A percentile compares a stretch with the other conserved stretches of the same genome.
phyloP scores from a whole-genome alignment of 2,113 vertebrate species.

The Illadopsis cleaveri region DNA sequence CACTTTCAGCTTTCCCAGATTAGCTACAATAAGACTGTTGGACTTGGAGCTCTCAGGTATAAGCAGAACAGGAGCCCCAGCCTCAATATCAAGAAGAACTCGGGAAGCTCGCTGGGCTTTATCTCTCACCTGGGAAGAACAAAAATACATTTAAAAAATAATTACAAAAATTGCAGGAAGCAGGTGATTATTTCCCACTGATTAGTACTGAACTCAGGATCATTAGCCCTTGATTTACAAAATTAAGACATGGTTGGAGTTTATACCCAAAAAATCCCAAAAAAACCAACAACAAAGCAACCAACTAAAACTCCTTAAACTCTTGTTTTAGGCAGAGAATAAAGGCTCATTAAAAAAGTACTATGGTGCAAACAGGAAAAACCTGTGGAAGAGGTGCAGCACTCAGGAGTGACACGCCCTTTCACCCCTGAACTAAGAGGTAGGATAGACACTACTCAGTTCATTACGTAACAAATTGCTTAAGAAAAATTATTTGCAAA shows the following conservation, averaged over 20 bases:
- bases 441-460: background rate
- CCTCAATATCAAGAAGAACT: slow-evolving; percentile 91
- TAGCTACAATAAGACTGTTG: slow-evolving; percentile 89
- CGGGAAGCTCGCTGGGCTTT: slow-evolving; percentile 88
- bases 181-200: background rate
- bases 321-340: background rate
- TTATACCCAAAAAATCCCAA: background rate
- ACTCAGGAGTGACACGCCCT: background rate
- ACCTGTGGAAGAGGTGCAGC: background rate
- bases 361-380: background rate
- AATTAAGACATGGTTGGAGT: background rate
- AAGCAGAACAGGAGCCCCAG: slow-evolving; percentile 92
- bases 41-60: slow-evolving; percentile 94
- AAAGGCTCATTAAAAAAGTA: background rate
- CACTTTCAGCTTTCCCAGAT: slow-evolving; percentile 92
- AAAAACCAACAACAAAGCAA: background rate
- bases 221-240: background rate
- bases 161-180: background rate
- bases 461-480: background rate
- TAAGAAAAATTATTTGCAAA: background rate
- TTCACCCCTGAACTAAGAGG: background rate
- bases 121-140: slow-evolving; percentile 83
- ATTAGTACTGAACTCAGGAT: background rate
- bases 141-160: background rate
- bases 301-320: accelerated